Base-by-base conservation (phyloP, 1,140 invertebrate species). In the Drosophila triauraria region DNA sequence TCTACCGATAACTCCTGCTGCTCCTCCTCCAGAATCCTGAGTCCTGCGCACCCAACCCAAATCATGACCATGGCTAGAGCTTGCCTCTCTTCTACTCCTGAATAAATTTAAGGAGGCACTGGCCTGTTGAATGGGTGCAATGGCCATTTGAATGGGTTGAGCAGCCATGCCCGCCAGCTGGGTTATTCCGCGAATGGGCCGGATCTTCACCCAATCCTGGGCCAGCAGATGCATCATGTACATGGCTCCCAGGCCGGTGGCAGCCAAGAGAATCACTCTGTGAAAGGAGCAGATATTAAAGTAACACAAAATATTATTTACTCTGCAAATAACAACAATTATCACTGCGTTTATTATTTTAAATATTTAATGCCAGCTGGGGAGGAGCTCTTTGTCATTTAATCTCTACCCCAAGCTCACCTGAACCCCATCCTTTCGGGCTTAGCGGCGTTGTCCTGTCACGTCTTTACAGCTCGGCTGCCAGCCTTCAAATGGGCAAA, bases 171-270 rank as follows among this genome's bases (percentile, higher is more conserved):
- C 70, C 9, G 90, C 69, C 15, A 86, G 61, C 23, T 81, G 78
- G 7, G 82, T 72, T 10, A 91, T 58, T 2, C 76, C 75, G 0
- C 83, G 86, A 32, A 92, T 81, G 3, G 91, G 92, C 4, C 91
- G 78, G 54, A 93, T 93, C 64, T 92, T 93, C 51, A 91, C 93
- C 80, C 91, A 94, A 62, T 94, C 93, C 70, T 93, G 91, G 0
- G 93, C 93, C 32, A 94, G 75, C 38, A 93, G 81, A 78, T 94
- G 93, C 64, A 94, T 78, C 87, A 94, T 93, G 63, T 93, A 94
- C 83, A 94, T 86, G 12, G 93, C 93, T 10, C 86, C 92, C 5
- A 94, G 64, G 1, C 93, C 93, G 75, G 93, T 92, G 15, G 74
- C 92, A 7, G 91, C 92, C 72, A 94, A 60, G 3, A 94, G 25